Conservation (phyloP, 2,797 vertebrate species). For the Macropodus opercularis region DNA sequence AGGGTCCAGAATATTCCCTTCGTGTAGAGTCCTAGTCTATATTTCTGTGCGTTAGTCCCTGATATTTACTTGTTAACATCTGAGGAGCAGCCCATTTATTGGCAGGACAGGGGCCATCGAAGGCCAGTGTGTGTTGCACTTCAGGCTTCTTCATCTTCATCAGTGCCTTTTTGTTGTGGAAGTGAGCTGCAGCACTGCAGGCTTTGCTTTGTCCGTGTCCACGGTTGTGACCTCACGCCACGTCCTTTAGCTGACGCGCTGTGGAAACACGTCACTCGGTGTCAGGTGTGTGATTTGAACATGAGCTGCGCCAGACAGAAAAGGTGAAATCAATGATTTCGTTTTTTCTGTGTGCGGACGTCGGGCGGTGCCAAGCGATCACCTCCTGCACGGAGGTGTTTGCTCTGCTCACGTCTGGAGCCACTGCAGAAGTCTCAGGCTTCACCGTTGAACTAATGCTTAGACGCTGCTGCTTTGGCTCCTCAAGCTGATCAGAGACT, state of each 20-base stretch:
- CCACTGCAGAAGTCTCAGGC: conserved; percentile 46
- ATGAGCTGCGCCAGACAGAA: conserved; percentile 43
- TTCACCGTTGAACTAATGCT: conserved; percentile 11
- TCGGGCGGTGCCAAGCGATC: conserved; percentile 7
- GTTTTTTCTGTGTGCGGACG: conserved; percentile 42
- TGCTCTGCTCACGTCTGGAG: conserved; percentile 15
- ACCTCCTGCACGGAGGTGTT: neutral
- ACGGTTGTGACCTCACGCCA: conserved; percentile 26
- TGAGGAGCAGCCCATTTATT: too few species aligned
- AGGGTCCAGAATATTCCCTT: too few species aligned
- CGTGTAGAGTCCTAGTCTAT: too few species aligned
- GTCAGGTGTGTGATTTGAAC: conserved; percentile 47
- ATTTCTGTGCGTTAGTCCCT: too few species aligned
- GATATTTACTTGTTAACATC: too few species aligned
- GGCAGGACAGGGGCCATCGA: too few species aligned
- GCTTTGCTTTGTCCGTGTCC: conserved; percentile 22
- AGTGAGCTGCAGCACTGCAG: conserved; percentile 10
- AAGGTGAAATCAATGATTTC: conserved; percentile 58
- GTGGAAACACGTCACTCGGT: too few species aligned
- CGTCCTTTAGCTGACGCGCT: too few species aligned
- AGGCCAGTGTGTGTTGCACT: conserved; percentile 25
- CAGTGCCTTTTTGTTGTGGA: neutral
- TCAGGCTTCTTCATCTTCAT: neutral
- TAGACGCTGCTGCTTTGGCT: neutral
- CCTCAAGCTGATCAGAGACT: neutral